Evolutionary conservation across 2,888 invertebrate genomes (phyloP).

Genomic region (Elgonia sp.): DNA sequence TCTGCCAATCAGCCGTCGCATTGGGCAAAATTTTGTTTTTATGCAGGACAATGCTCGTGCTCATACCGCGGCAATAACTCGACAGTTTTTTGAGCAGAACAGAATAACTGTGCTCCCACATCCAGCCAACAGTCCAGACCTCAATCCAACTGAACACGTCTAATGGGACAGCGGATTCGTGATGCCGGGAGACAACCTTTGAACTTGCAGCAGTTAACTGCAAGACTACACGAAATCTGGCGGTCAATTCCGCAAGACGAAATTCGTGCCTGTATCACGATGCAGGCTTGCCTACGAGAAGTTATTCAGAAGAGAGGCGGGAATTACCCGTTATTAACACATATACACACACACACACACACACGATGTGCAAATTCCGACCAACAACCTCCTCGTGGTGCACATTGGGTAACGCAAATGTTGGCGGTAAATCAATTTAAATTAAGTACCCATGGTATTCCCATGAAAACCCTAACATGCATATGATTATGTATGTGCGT

Average conservation of each 20-base stretch:
- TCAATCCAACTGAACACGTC: constrained; percentile 64
- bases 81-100: constrained; percentile 52
- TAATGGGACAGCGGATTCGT: constrained; percentile 11
- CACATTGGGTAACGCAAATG: too few relatives aligned
- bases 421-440: too few relatives aligned
- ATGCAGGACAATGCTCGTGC: constrained; percentile 74
- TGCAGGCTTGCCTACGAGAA: constrained; percentile 15
- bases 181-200: not conserved
- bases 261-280: constrained; percentile 38
- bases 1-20: constrained; percentile 3
- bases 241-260: constrained; percentile 37
- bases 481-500: too few relatives aligned
- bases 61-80: constrained; percentile 58
- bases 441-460: too few relatives aligned
- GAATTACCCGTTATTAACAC: not conserved
- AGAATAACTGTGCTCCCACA: constrained; percentile 49
- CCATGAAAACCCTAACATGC: too few relatives aligned
- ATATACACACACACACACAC: not conserved
- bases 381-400: too few relatives aligned
- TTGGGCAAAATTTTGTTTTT: constrained; percentile 51
- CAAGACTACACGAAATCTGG: constrained; percentile 19
- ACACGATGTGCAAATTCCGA: too few relatives aligned
- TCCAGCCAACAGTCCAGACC: constrained; percentile 67
- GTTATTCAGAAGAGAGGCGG: constrained; percentile 28
- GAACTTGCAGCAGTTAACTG: constrained; percentile 38